Base-by-base conservation (phyloP, 2,797 vertebrate genomes). In the Odontamblyopus rebecca region DNA sequence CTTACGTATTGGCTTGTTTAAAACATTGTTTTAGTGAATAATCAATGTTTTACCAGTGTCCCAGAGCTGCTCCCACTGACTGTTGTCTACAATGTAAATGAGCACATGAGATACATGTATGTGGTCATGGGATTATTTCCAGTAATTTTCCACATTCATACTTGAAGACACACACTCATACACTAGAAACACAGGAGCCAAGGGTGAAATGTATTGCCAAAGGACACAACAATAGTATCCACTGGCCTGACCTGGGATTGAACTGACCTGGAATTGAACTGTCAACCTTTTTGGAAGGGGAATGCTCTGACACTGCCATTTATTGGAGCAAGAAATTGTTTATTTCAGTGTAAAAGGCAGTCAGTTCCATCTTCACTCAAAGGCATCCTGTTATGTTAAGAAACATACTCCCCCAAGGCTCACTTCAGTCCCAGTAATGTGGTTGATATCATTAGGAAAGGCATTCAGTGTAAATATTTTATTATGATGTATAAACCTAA, bases 1-100 rank as follows among this genome's bases (percentile, higher is more conserved):
- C 71, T 86, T 72, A 89, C 54, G 54, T 57, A 57, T 89, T 89
- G 89, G 91, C 79, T 71, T 84, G 88, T 91, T 92, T 76, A 90
- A 85, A 15, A 26, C 62, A 65, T 48, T 64, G 12, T 27, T 15
- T 19, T 26, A 38, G 8, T 26, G 19, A 12, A 48, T 6, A 2
- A 18, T 61, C 29, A 35, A 6, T 26, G 11, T 23, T 64, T 64
- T 26, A 64, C 32, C 15, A 64, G 44, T 3, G 62, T 13, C 19
- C 19, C n/a, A 38, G 38, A 51, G 53, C 11, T 26, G 56, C 6
- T 7, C 19, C 7, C 19, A 56, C 56, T 38, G 16, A n/a, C 51
- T 18, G 51, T 54, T n/a, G 51, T 54, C 51, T 18, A 54, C n/a
- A 6, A 18, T 54, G 27, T 30, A 27, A 57, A 56, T 26, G n/a